phyloP scores from a whole-genome alignment of 2,888 invertebrate species.

The Clunio marinus region DNA sequence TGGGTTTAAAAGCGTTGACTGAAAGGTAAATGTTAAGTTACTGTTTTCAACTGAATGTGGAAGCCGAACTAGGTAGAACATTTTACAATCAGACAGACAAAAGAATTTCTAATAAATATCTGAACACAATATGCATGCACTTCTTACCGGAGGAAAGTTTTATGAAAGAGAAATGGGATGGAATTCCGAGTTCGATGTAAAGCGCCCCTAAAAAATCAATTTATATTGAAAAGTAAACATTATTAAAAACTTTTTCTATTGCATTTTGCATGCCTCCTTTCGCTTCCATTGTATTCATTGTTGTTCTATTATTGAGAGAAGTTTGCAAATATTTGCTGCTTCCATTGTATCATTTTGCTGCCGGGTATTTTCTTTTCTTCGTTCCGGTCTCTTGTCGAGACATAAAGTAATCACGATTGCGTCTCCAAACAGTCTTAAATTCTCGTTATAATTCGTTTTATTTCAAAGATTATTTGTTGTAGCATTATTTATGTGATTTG shows the following conservation, averaged over 20 bases:
- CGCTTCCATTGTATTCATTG: neutral
- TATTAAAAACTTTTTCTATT: neutral
- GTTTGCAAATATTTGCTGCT: conserved; percentile 5
- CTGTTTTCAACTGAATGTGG: no score
- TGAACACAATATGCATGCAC: no score
- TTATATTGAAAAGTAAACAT: conserved; percentile 1
- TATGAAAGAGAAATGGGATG: neutral
- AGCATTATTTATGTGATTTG: neutral
- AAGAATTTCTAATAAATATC: neutral
- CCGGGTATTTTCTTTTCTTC: no score
- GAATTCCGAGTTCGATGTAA: no score
- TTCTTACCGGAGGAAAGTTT: no score
- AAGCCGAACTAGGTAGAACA: no score
- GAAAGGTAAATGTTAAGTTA: no score
- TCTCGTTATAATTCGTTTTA: conserved; percentile 2
- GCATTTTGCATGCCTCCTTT: conserved; percentile 10
- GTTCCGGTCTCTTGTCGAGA: neutral
- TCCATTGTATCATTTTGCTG: neutral
- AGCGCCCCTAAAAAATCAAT: neutral
- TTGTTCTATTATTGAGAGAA: neutral
- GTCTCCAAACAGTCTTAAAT: neutral
- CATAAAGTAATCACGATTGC: neutral
- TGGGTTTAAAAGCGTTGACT: no score
- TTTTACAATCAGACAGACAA: no score
- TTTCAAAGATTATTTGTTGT: neutral